Evolutionary conservation across 2,888 invertebrate genomes (phyloP).

Genomic region (Strigamia crassipes): DNA sequence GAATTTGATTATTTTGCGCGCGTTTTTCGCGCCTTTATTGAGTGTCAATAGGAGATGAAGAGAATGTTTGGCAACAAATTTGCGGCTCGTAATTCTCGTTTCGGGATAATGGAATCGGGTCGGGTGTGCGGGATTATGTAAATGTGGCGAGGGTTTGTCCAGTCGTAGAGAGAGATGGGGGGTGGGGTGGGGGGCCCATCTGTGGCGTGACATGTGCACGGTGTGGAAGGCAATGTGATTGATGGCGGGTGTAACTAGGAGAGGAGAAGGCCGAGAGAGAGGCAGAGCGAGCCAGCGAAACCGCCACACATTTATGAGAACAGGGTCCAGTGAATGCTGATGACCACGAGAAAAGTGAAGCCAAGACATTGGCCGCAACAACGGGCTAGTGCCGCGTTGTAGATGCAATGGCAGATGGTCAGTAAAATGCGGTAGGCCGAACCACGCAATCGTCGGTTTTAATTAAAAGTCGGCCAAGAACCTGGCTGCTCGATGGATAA

Average conservation of each 20-base stretch:
- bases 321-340: constrained; percentile 45
- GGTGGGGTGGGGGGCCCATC: constrained; percentile 29
- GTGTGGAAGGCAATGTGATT: constrained; percentile 45
- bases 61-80: constrained; percentile 5
- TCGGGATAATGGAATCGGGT: constrained; percentile 5
- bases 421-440: constrained; percentile 10
- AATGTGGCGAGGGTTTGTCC: constrained; percentile 18
- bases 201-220: constrained; percentile 44
- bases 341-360: constrained; percentile 36
- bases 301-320: constrained; percentile 30
- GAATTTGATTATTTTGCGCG: not conserved
- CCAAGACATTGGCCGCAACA: constrained; percentile 42
- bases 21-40: not conserved
- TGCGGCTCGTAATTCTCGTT: not conserved
- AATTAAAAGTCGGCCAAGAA: not conserved
- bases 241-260: constrained; percentile 41
- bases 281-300: not conserved
- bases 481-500: no score
- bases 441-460: constrained; percentile 22
- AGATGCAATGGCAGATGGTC: constrained; percentile 13
- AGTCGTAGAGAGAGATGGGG: not conserved
- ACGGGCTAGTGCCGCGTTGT: not conserved
- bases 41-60: not conserved
- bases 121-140: not conserved
- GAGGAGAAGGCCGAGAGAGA: not conserved